Conservation (phyloP, 2,113 vertebrate genomes). For the Gnathonemus echidnorhynchus region DNA sequence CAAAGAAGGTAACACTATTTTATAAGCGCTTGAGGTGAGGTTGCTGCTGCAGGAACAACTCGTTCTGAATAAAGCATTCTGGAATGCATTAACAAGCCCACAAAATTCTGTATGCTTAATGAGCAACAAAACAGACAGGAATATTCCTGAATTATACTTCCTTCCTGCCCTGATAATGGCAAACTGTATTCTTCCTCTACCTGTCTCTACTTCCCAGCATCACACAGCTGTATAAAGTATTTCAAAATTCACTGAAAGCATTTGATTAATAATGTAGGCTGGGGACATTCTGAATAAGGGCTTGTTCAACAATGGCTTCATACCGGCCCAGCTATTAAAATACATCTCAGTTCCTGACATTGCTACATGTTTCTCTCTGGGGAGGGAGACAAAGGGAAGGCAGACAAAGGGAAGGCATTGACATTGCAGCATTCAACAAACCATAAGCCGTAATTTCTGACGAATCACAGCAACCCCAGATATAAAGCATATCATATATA, state of each 20-base stretch:
- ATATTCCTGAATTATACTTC: conserved; percentile 32
- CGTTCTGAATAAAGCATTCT: neutral
- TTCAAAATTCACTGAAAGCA: conserved; percentile 55
- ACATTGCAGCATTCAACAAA: neutral
- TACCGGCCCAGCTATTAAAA: conserved; percentile 40
- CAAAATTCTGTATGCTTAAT: neutral
- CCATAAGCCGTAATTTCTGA: neutral
- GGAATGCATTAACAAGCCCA: neutral
- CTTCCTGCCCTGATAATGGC: conserved; percentile 21
- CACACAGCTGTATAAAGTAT: conserved; percentile 45
- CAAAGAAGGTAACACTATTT: neutral
- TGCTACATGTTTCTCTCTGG: conserved; percentile 36
- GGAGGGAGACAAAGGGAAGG: neutral
- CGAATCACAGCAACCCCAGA: neutral
- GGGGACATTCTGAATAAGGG: conserved; percentile 41
- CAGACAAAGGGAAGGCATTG: neutral
- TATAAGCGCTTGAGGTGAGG: neutral
- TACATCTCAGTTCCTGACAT: conserved; percentile 33
- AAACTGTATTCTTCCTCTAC: neutral
- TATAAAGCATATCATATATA: neutral
- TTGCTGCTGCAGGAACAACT: neutral
- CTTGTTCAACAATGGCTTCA: conserved; percentile 32
- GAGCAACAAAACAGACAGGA: conserved; percentile 28
- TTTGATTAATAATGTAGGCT: conserved; percentile 57
- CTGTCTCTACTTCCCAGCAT: conserved; percentile 37